Conservation (phyloP, 2,797 vertebrate species). For the Crax fasciolata region DNA sequence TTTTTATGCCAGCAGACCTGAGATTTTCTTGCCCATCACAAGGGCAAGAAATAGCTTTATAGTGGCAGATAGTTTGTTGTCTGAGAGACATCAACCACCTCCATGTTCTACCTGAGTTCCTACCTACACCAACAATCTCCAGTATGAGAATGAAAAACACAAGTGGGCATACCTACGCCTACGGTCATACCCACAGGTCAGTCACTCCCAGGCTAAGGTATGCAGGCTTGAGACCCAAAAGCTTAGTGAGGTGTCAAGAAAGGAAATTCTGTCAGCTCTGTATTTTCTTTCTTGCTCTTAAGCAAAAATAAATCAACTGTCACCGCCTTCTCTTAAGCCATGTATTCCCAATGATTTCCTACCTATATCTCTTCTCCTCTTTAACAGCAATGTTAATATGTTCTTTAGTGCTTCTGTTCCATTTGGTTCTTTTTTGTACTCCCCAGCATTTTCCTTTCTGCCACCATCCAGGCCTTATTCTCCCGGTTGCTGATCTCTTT, state of each 20-base stretch:
- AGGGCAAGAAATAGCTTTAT: neutral
- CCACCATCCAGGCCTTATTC: neutral
- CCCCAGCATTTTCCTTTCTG: neutral
- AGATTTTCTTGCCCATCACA: neutral
- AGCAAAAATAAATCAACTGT: neutral
- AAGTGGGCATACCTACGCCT: neutral
- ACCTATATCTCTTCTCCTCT: neutral
- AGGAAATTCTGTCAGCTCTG: neutral
- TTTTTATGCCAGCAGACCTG: neutral
- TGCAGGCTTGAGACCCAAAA: neutral
- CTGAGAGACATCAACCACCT: neutral
- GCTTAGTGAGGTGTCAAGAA: neutral
- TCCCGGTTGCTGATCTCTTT: neutral
- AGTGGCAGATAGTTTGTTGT: neutral
- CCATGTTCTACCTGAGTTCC: neutral
- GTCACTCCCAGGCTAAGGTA: neutral
- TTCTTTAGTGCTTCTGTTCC: neutral
- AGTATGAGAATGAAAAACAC: neutral
- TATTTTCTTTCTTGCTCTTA: neutral
- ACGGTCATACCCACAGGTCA: neutral
- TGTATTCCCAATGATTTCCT: neutral
- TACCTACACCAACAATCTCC: neutral
- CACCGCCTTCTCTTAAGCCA: neutral
- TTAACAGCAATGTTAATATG: neutral
- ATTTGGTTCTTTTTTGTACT: neutral